These are phyloP conservation scores for Orchesellides sinensis DNA, from an alignment of 2,888 invertebrate genomes.

Conservation along the genomic window DNA sequence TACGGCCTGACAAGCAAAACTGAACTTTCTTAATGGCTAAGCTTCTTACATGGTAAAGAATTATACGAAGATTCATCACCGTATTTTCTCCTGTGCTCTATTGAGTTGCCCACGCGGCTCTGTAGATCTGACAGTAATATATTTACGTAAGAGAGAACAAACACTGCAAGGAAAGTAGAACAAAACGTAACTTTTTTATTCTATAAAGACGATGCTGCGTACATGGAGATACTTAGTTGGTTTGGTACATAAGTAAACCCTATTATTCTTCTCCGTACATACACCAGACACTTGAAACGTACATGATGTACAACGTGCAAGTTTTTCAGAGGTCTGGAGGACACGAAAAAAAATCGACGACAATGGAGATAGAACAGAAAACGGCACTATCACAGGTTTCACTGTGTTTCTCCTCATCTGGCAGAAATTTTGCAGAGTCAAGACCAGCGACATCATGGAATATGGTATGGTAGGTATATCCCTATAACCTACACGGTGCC, in stretches of 20 bases:
- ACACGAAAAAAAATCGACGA: too few species aligned
- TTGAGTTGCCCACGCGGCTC: slow-evolving; percentile 18
- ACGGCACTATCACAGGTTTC: neutral
- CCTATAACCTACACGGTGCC: neutral
- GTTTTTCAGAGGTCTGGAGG: too few species aligned
- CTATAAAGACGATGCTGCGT: neutral
- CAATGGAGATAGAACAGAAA: neutral
- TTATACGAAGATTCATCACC: neutral
- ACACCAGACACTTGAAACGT: too few species aligned
- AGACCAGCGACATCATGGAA: neutral
- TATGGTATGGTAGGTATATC: neutral
- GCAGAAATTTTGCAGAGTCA: slow-evolving; percentile 17
- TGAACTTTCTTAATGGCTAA: slow-evolving; percentile 7
- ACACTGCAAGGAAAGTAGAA: slow-evolving; percentile 12
- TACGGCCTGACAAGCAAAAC: slow-evolving; percentile 1
- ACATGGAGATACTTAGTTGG: neutral
- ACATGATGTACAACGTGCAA: too few species aligned
- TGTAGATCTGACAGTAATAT: slow-evolving; percentile 32
- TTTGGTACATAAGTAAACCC: neutral
- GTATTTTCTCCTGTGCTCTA: neutral
- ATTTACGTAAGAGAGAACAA: slow-evolving; percentile 24
- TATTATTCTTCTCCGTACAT: too few species aligned
- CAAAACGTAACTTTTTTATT: neutral
- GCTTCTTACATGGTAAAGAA: slow-evolving; percentile 3
- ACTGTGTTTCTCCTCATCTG: slow-evolving; percentile 6